Conservation (phyloP, 2,888 invertebrate genomes). For the Gari tellinella region DNA sequence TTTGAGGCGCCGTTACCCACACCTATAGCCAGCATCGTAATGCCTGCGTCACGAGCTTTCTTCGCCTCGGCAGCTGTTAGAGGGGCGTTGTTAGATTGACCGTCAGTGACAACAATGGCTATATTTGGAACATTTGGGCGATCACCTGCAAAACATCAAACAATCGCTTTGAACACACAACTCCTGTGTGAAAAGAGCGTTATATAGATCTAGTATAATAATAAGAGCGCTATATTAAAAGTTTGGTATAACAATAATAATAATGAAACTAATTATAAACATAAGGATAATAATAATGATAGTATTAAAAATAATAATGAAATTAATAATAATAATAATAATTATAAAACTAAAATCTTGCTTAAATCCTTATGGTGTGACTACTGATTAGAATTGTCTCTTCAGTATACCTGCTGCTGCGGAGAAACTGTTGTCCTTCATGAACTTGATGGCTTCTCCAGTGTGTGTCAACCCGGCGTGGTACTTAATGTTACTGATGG, state of each 20-base stretch:
- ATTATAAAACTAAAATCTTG: too few relatives aligned
- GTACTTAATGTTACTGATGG: slow-evolving; percentile 61
- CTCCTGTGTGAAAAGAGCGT: too few relatives aligned
- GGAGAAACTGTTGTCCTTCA: slow-evolving; percentile 66
- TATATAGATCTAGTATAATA: too few relatives aligned
- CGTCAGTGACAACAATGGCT: slow-evolving; percentile 76
- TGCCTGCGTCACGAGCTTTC: slow-evolving; percentile 63
- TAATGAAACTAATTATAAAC: too few relatives aligned
- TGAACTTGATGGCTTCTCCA: slow-evolving; percentile 66
- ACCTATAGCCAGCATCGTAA: slow-evolving; percentile 73
- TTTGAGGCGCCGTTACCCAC: slow-evolving; percentile 68
- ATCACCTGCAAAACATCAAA: slow-evolving; percentile 64
- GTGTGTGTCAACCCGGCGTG: slow-evolving; percentile 70
- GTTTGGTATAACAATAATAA: too few relatives aligned
- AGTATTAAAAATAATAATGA: too few relatives aligned
- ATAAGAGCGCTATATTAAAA: too few relatives aligned
- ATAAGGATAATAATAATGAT: too few relatives aligned
- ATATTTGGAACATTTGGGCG: slow-evolving; percentile 72
- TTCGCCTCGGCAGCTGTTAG: slow-evolving; percentile 64
- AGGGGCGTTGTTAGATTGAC: slow-evolving; percentile 66
- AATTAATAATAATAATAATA: too few relatives aligned
- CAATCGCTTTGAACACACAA: too few relatives aligned
- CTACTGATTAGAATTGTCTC: too few relatives aligned
- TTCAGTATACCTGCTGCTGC: slow-evolving; percentile 56
- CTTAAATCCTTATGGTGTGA: too few relatives aligned